phyloP scores from a whole-genome alignment of 2,888 invertebrate species.

The Chymomyza amoena region DNA sequence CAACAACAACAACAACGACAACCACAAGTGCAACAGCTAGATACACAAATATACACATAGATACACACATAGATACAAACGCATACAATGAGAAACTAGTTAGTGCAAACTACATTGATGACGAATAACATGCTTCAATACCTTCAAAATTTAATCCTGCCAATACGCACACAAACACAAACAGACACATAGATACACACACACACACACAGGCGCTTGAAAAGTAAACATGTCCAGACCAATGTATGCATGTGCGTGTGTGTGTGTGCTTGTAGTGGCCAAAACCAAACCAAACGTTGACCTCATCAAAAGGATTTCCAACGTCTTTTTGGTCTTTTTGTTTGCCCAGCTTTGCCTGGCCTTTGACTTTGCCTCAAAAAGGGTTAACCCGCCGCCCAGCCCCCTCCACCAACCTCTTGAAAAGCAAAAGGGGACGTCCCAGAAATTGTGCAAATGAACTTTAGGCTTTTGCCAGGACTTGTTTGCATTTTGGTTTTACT shows the following conservation, averaged over 20 bases:
- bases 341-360: constrained; percentile 63
- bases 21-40: constrained; percentile 17
- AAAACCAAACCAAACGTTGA: constrained; percentile 61
- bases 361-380: constrained; percentile 61
- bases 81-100: constrained; percentile 47
- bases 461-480: constrained; percentile 75
- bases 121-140: constrained; percentile 75
- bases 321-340: constrained; percentile 74
- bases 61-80: constrained; percentile 2
- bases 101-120: constrained; percentile 71
- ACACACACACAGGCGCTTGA: not conserved
- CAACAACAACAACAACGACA: constrained; percentile 24
- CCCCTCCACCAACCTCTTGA: not conserved
- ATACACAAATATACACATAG: not conserved
- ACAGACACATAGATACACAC: constrained; percentile 13
- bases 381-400: not conserved
- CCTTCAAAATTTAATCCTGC: constrained; percentile 74
- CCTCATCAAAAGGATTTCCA: constrained; percentile 72
- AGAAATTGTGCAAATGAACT: constrained; percentile 73
- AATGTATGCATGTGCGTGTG: constrained; percentile 19
- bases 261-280: constrained; percentile 13
- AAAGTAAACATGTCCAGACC: constrained; percentile 46
- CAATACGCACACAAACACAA: constrained; percentile 42
- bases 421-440: constrained; percentile 6
- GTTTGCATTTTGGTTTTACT: constrained; percentile 68